Evolutionary conservation across 2,113 vertebrate species (phyloP).

Genomic region (Hassar affinis): DNA sequence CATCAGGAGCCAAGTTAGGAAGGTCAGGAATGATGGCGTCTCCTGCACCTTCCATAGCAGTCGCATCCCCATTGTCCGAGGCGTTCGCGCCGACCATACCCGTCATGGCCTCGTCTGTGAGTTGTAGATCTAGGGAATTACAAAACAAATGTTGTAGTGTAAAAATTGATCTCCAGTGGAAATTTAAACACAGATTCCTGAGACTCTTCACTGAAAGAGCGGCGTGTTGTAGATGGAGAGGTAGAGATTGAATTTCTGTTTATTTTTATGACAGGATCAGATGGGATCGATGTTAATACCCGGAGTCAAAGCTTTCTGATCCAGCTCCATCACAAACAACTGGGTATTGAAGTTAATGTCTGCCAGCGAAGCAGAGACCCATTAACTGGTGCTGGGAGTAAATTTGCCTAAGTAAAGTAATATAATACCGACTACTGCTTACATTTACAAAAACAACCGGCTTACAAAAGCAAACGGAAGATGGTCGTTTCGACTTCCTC

Average conservation of each 20-base stretch:
- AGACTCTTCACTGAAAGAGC: not conserved
- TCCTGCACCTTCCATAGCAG: conserved; percentile 66
- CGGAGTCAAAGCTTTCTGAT: not conserved
- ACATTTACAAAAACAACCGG: not conserved
- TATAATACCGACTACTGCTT: not conserved
- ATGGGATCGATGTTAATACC: not conserved
- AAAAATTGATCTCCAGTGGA: not conserved
- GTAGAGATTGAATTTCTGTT: not conserved
- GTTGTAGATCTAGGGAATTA: conserved; percentile 50
- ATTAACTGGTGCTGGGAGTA: accelerated
- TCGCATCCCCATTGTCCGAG: conserved; percentile 51
- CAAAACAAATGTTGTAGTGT: not conserved
- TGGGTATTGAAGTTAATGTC: not conserved
- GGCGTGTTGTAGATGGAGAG: not conserved
- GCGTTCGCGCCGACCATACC: conserved; percentile 73
- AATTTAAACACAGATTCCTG: not conserved
- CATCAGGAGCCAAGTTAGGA: conserved; percentile 58
- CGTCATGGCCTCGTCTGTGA: conserved; percentile 58
- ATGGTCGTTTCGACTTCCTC: not conserved
- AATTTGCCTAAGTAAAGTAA: not conserved
- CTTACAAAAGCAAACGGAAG: not conserved
- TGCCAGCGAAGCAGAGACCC: not conserved
- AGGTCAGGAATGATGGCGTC: conserved; percentile 62
- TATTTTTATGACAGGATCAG: too few species aligned
- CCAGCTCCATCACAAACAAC: not conserved